Evolutionary conservation across 2,888 invertebrate species (phyloP), one percentile per base, ranked within the genome.

Genomic region (Drosophila subsilvestris): DNA sequence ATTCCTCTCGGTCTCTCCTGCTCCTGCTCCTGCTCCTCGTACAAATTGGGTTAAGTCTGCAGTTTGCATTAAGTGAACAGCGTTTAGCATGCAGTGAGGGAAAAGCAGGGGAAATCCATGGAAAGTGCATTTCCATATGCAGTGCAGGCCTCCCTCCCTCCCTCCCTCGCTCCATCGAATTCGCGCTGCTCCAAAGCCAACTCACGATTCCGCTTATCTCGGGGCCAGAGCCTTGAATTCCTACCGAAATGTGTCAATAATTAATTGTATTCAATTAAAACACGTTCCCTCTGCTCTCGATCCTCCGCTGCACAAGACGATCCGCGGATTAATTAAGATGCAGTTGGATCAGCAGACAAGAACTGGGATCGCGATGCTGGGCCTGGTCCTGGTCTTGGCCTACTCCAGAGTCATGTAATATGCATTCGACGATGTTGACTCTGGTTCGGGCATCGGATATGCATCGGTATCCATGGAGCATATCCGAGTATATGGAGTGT

Each of bases 251-350:
- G 90, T 90, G 91, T 91, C 89, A 90, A 90, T 90, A 91, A 90
- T 91, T 91, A 91, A 91, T 91, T 91, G 89, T 79, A 90, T 90
- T 89, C 86, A 90, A 90, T 90, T 90, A 88, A 89, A 84, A 76
- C 81, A 78, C 75, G 75, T 75, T 72, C 20, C 60, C 45, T 14
- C n/a, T n/a, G 18, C 29, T 4, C 20, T 20, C 10, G 1, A 5
- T 3, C 54, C 57, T 53, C 51, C 43, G 51, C 58, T 17, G 45
- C 47, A 17, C 44, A 53, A 42, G 53, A 17, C 37, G 49, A 17
- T 69, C 43, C 73, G 48, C 71, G 59, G 74, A 73, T 78, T 89
- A 88, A 90, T 90, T 88, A 90, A 90, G 90, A 90, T 89, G 90
- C 83, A 89, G 65, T 42, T 22, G 42, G 53, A 63, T 83, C 58